Evolutionary conservation across 1,140 invertebrate genomes (phyloP).

Genomic region (Homarus americanus): DNA sequence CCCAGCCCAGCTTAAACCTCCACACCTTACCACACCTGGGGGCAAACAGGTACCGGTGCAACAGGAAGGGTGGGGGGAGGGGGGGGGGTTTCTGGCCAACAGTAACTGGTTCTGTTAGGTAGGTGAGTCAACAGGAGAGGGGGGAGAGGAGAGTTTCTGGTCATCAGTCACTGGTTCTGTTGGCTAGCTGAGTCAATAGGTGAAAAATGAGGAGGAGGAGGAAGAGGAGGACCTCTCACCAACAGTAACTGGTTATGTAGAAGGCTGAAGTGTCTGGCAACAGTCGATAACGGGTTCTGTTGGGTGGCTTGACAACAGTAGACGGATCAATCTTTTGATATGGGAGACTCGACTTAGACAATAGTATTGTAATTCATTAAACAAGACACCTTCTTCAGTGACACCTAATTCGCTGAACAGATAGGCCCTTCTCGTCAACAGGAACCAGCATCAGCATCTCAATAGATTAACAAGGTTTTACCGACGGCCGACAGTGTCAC

Average conservation of each 20-base stretch:
- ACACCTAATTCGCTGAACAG: neutral
- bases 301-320: neutral
- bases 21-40: neutral
- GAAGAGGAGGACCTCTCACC: too few species aligned
- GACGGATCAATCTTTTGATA: too few species aligned
- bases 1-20: neutral
- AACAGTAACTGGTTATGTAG: too few species aligned
- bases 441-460: neutral
- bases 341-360: neutral
- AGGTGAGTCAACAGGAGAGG: neutral
- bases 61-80: too few species aligned
- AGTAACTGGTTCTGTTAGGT: neutral
- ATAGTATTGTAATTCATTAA: neutral
- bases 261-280: too few species aligned
- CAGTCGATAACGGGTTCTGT: neutral
- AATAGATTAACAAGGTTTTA: slow-evolving; percentile 36
- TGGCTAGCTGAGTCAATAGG: neutral
- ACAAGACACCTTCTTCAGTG: neutral
- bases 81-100: too few species aligned
- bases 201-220: too few species aligned
- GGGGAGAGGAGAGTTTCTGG: too few species aligned
- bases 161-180: neutral
- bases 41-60: neutral
- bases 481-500: slow-evolving; percentile 64
- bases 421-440: neutral